Evolutionary conservation across 1,140 invertebrate species (phyloP), one percentile per base, ranked within the genome.

Genomic region (Goniozus legneri): DNA sequence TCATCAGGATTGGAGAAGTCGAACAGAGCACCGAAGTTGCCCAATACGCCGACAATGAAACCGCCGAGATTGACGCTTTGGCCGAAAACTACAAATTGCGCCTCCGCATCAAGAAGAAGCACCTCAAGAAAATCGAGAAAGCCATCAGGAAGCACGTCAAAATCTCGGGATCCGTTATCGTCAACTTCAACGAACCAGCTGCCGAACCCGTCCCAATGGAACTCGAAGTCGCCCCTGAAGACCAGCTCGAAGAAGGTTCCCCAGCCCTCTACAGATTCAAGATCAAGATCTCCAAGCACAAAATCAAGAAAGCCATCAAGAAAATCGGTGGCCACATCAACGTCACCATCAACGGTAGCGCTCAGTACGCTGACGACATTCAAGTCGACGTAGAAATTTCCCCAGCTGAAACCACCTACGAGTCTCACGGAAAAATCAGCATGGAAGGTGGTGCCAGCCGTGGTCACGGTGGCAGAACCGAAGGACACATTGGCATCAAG

Each of bases 41-140:
- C n/a, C n/a, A n/a, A n/a, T n/a, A n/a, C n/a, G n/a, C n/a, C n/a
- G n/a, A n/a, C n/a, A n/a, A n/a, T n/a, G n/a, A n/a, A n/a, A n/a
- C n/a, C n/a, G n/a, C n/a, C n/a, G 14, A 37, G 20, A 13, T 40
- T 13, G 42, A 39, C 33, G 42, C 31, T 24, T 27, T 39, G n/a
- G 41, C 36, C 10, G 27, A 34, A 12, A n/a, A 30, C 24, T 27
- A 6, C 24, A 27, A 10, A 27, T 27, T 27, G 4, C 4, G 10
- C 4, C 4, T 27, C 10, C n/a, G n/a, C n/a, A n/a, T n/a, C n/a
- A n/a, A n/a, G n/a, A 27, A 27, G 24, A 27, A 27, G 10, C 24
- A 27, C 24, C 10, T 27, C 10, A 27, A 27, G 24, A 27, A 27
- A 27, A 27, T 27, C 10, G 24, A 27, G 10, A 27, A 10, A 10